Conservation (phyloP, 2,113 vertebrate genomes). For the human (Homo sapiens) region GRCh38 chr14:68968001-68968500, state of each 20-base stretch:
- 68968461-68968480: fast-evolving
- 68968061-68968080: background rate
- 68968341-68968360: background rate
- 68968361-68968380: background rate
- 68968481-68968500: background rate
- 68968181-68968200: background rate
- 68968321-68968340: background rate
- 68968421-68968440: background rate
- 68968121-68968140: background rate
- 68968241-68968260: fast-evolving
- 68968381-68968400: background rate
- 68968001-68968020: background rate
- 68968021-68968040: background rate
- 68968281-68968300: background rate
- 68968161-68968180: background rate
- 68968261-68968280: background rate
- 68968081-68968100: background rate
- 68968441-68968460: fast-evolving
- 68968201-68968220: background rate
- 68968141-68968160: background rate
- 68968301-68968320: background rate
- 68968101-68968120: background rate
- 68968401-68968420: background rate
- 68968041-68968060: background rate
- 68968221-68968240: background rate